phyloP scores from a whole-genome alignment of 1,140 invertebrate species.

The Stegodyphus mimosarum region DNA sequence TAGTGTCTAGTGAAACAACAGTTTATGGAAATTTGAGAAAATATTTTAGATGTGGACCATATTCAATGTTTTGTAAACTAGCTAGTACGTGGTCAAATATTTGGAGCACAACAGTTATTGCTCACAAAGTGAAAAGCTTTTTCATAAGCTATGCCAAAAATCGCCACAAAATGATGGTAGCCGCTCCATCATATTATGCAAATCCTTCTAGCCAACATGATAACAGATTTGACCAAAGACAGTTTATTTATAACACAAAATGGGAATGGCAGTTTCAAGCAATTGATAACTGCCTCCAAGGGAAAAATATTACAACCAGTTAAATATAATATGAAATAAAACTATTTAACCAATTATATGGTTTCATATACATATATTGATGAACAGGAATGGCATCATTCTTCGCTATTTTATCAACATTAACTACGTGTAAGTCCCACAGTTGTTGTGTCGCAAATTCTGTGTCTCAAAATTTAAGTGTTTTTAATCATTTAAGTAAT shows the following conservation, averaged over 20 bases:
- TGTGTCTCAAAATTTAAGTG: too few species aligned
- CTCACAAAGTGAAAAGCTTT: constrained; percentile 96
- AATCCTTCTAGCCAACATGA: constrained; percentile 98
- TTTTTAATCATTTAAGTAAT: too few species aligned
- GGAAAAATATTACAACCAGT: too few species aligned
- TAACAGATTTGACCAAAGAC: constrained; percentile 96
- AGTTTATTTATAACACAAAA: constrained; percentile 91
- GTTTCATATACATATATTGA: too few species aligned
- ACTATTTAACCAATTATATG: too few species aligned
- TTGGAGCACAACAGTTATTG: constrained; percentile 82
- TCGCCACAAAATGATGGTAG: constrained; percentile 97
- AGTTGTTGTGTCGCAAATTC: too few species aligned
- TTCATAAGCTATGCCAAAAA: constrained; percentile 97
- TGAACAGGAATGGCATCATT: too few species aligned
- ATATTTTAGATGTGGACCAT: constrained; percentile 93
- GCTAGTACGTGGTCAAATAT: constrained; percentile 82
- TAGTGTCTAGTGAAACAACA: constrained; percentile 88
- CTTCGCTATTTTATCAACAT: too few species aligned
- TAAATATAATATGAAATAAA: too few species aligned
- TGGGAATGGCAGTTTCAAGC: constrained; percentile 97
- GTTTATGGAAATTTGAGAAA: constrained; percentile 67
- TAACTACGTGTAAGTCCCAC: too few species aligned
- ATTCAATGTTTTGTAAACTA: constrained; percentile 94
- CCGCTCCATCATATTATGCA: constrained; percentile 94
- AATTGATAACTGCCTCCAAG: constrained; percentile 76